Base-by-base conservation (phyloP, 2,888 invertebrate genomes). In the Lepidocyrtoides sp. region DNA sequence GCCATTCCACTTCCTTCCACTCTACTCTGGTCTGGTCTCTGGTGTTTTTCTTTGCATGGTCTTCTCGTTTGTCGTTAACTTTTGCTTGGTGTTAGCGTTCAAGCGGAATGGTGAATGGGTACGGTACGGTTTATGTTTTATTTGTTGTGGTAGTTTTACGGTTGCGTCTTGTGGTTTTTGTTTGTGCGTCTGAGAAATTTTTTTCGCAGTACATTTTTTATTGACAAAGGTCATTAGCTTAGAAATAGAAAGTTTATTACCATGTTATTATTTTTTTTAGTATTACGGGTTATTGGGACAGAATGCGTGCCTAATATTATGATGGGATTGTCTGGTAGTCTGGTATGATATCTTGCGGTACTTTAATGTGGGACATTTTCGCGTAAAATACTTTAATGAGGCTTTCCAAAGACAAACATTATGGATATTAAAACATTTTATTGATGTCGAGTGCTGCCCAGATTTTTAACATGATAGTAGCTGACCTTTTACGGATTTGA, bases 191-290 rank as follows among this genome's bases (percentile, higher is more conserved):
- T 63, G 63, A 23, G 63, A 8, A 23, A n/a, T 8, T 14, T 8
- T 51, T 72, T 26, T 54, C 14, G 2, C 83, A 63, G 29, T 66
- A n/a, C 0, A 2, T 57, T 85, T 85, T 20, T 17, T 10, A 60
- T 86, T 86, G 86, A 7, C 48, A 63, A 79, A 87, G 87, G 87
- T 79, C 87, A 87, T 77, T 77, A 86, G 44, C 75, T 48, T 14
- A 44, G 44, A 41, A 17, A 10, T 26, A 26, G 26, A 63, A 17
- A 48, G 2, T 48, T 48, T 48, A n/a, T 48, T 1, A 4, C 48
- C 10, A 48, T 48, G 12, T 8, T 2, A 48, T 8, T n/a, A 48
- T 63, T 63, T 57, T 7, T 20, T 20, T 23, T 20, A 17, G 54
- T 63, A 29, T 51, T 51, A 51, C 2, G 51, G 20, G 29, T 29